Evolutionary conservation across 2,888 invertebrate species (phyloP), one percentile per base, ranked within the genome.

Genomic region (Platycheirus albimanus): DNA sequence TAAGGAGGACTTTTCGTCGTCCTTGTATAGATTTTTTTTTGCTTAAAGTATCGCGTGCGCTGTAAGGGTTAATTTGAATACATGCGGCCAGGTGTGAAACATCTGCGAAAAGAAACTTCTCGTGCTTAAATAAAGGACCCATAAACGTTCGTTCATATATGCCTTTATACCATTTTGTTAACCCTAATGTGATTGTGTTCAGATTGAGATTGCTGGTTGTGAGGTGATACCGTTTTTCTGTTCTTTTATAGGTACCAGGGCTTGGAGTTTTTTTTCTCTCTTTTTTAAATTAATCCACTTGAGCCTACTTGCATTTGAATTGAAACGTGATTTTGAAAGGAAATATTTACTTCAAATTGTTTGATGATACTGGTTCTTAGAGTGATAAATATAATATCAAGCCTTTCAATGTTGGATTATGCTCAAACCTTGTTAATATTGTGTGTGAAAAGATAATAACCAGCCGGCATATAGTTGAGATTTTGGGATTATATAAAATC

Each of bases 81-180:
- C 83, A 83, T 63, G 72, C 83, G 67, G 83, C 83, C 83, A 83
- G 83, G 83, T 83, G 83, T 77, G 83, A 83, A 83, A 71, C 81
- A 81, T 81, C 81, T 81, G 81, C 76, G 71, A 71, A 61, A 70
- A 36, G 51, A 45, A 66, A 43, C 66, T 36, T 47, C 56, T 51
- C 43, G 38, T 24, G 79, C 15, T 20, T 10, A 24, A 63, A 17
- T 6, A 30, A 33, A 33, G 5, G 17, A 33, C 10, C 7, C 19
- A 38, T 71, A 36, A 58, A 64, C 24, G 45, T 58, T 33, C 51
- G n/a, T n/a, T n/a, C n/a, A n/a, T n/a, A 49, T 38, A 66, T 54
- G 30, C 38, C 28, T 28, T 47, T 61, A 24, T 3, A 52, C 51
- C 24, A 38, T 51, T 58, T 66, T 54, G 79, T 76, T 71, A 61